Percentiles rank a stretch among this genome's conserved stretches.
phyloP scores from a whole-genome alignment of 2,888 invertebrate species.

The Ariolimax columbianus region DNA sequence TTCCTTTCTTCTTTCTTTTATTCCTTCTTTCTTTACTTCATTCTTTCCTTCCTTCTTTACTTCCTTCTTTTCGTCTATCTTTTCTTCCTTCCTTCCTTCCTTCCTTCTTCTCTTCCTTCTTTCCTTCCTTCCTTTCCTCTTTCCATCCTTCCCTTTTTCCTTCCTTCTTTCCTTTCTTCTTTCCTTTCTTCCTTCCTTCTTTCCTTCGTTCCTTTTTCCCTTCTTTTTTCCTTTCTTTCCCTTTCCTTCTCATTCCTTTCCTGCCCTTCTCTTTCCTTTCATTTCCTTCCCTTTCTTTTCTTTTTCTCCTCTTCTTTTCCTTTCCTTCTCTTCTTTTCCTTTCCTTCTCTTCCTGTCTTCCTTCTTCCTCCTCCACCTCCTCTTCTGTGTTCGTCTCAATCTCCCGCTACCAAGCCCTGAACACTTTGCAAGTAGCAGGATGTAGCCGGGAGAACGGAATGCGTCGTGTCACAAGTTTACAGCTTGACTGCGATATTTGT shows the following conservation, averaged over 20 bases:
- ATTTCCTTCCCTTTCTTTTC: not conserved
- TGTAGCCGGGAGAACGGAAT: too few species aligned
- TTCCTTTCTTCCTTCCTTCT: not conserved
- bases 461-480: too few species aligned
- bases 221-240: not conserved
- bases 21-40: not conserved
- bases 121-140: constrained; percentile 12
- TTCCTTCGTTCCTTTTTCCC: not conserved
- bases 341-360: too few species aligned
- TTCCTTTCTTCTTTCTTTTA: not conserved
- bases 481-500: too few species aligned
- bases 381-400: too few species aligned
- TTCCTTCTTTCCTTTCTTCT: not conserved
- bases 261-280: too few species aligned
- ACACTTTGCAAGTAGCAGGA: too few species aligned
- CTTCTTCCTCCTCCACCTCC: too few species aligned
- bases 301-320: not conserved
- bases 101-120: constrained; percentile 33
- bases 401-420: too few species aligned
- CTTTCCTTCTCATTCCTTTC: not conserved
- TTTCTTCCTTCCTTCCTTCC: not conserved
- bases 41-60: constrained; percentile 7
- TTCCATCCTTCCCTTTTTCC: not conserved
- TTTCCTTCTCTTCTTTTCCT: too few species aligned
- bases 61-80: too few species aligned